phyloP scores from a whole-genome alignment of 2,888 invertebrate species.

The Athrips mouffetella region DNA sequence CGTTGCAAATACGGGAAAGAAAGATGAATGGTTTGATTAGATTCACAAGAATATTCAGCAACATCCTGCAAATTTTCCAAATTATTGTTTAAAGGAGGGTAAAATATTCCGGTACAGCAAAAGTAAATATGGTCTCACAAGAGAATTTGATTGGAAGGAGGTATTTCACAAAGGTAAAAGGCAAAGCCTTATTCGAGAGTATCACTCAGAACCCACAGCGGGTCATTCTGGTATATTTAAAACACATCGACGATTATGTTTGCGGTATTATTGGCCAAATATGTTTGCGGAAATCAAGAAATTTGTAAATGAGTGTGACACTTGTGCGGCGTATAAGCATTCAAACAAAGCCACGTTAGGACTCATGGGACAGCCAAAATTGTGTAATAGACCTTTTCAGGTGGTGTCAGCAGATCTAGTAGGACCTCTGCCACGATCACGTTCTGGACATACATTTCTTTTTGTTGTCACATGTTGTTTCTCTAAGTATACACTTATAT shows the following conservation, averaged over 20 bases:
- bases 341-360: slow-evolving; percentile 2
- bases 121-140: background rate
- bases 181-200: background rate
- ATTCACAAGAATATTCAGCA: background rate
- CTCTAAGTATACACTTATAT: too few species aligned
- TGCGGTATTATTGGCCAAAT: slow-evolving; percentile 8
- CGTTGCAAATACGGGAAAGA: background rate
- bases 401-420: slow-evolving; percentile 9
- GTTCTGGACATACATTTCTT: background rate
- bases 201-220: background rate
- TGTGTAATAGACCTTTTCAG: slow-evolving; percentile 19
- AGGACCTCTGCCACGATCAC: slow-evolving; percentile 9
- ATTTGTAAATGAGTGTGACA: slow-evolving; percentile 3
- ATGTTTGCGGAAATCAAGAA: too few species aligned
- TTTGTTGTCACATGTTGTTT: slow-evolving; percentile 17
- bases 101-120: background rate
- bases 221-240: slow-evolving; percentile 11
- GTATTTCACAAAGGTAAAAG: background rate
- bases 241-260: background rate
- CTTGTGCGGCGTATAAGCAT: slow-evolving; percentile 15
- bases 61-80: background rate
- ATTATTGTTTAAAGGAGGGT: background rate
- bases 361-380: slow-evolving; percentile 19
- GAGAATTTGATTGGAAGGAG: slow-evolving; percentile 10
- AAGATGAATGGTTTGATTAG: background rate